Evolutionary conservation across 2,113 vertebrate species (phyloP).

Genomic region (Alouatta palliata): DNA sequence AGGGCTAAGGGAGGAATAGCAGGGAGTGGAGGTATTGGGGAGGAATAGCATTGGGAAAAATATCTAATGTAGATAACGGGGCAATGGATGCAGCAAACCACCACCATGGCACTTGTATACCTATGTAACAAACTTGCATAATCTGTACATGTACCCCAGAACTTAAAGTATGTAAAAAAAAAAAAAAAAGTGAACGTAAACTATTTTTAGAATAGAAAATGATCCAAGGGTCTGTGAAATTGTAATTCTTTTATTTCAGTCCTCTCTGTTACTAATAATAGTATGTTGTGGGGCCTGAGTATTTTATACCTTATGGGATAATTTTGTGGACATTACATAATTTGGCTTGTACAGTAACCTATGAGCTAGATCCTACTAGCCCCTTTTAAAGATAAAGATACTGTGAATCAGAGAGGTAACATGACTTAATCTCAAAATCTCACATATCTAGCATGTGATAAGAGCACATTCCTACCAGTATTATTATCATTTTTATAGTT

Average conservation of each 20-base stretch:
- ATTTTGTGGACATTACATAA: constrained; percentile 21
- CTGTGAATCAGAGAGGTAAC: neutral
- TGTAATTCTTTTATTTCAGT: neutral
- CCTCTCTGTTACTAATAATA: neutral
- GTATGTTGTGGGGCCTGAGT: neutral
- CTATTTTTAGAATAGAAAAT: constrained; percentile 18
- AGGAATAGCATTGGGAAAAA: too few relatives aligned
- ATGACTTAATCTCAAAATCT: neutral
- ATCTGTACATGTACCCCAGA: too few relatives aligned
- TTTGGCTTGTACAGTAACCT: neutral
- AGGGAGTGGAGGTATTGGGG: too few relatives aligned
- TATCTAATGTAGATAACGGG: too few relatives aligned
- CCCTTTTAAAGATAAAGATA: constrained; percentile 40
- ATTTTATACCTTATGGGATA: constrained; percentile 47
- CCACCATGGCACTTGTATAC: too few relatives aligned
- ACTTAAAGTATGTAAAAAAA: too few relatives aligned
- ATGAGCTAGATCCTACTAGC: neutral
- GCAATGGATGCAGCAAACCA: too few relatives aligned
- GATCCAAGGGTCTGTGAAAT: neutral
- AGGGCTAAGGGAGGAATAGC: too few relatives aligned
- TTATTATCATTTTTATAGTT: neutral
- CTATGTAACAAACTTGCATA: too few relatives aligned
- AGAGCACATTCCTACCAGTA: neutral
- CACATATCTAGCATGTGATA: neutral
- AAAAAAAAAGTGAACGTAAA: constrained; percentile 25